phyloP scores from a whole-genome alignment of 2,113 vertebrate genomes.

The mouse (Mus musculus) region GRCm39 chr10:120309501-120310000 shows the following conservation, averaged over 20 bases:
- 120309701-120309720: slow-evolving; percentile 51
- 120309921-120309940: slow-evolving; percentile 33
- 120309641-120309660: no score
- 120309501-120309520: neutral
- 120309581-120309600: slow-evolving; percentile 63
- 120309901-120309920: slow-evolving; percentile 72
- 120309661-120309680: neutral
- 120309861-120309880: slow-evolving; percentile 81
- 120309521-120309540: slow-evolving; percentile 62
- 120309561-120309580: slow-evolving; percentile 6
- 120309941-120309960: slow-evolving; percentile 58
- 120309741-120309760: slow-evolving; percentile 74
- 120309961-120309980: neutral
- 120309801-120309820: slow-evolving; percentile 79
- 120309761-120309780: slow-evolving; percentile 74
- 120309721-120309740: slow-evolving; percentile 58
- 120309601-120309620: slow-evolving; percentile 28
- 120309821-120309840: slow-evolving; percentile 79
- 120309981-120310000: neutral
- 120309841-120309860: slow-evolving; percentile 82
- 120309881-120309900: slow-evolving; percentile 58
- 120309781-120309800: slow-evolving; percentile 62
- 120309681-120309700: slow-evolving; percentile 40
- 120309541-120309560: slow-evolving; percentile 60
- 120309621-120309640: neutral